A percentile compares a stretch with the other conserved stretches of the same genome.
phyloP scores from a whole-genome alignment of 2,888 invertebrate genomes.

The Seira musarum region DNA sequence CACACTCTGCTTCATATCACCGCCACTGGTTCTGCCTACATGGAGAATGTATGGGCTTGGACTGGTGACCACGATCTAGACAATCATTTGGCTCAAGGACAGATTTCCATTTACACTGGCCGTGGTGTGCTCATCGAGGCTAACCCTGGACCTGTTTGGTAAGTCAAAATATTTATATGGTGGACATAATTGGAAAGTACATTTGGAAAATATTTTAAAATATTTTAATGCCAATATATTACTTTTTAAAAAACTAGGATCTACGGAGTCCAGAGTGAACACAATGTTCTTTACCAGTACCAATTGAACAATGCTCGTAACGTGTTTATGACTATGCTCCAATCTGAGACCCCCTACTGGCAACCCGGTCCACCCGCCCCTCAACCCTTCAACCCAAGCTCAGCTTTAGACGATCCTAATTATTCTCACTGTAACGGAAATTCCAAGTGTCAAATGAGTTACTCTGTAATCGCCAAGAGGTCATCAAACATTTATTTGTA shows the following conservation, averaged over 20 bases:
- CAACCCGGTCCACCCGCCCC: slow-evolving; percentile 65
- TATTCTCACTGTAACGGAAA: slow-evolving; percentile 60
- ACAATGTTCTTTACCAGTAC: slow-evolving; percentile 66
- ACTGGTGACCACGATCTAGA: slow-evolving; percentile 64
- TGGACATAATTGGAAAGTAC: no score
- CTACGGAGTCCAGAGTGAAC: slow-evolving; percentile 67
- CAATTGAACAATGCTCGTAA: slow-evolving; percentile 61
- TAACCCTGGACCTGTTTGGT: slow-evolving; percentile 64
- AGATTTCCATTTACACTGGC: slow-evolving; percentile 64
- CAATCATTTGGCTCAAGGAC: slow-evolving; percentile 61
- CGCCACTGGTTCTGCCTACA: slow-evolving; percentile 49
- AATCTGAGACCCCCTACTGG: slow-evolving; percentile 66
- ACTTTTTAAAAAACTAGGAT: slow-evolving; percentile 9
- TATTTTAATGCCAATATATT: no score
- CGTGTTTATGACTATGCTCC: slow-evolving; percentile 68
- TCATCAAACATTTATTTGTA: slow-evolving; percentile 64
- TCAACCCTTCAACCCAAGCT: slow-evolving; percentile 57
- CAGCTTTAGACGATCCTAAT: slow-evolving; percentile 55
- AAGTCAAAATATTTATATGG: no score
- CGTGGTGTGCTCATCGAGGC: slow-evolving; percentile 65
- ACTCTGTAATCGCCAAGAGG: slow-evolving; percentile 45
- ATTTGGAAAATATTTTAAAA: no score
- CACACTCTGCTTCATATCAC: slow-evolving; percentile 65
- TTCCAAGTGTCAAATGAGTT: slow-evolving; percentile 58
- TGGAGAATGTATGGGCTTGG: slow-evolving; percentile 68